Evolutionary conservation across 2,888 invertebrate species (phyloP), one percentile per base, ranked within the genome.

Genomic region (Lasioglossum lativentre): DNA sequence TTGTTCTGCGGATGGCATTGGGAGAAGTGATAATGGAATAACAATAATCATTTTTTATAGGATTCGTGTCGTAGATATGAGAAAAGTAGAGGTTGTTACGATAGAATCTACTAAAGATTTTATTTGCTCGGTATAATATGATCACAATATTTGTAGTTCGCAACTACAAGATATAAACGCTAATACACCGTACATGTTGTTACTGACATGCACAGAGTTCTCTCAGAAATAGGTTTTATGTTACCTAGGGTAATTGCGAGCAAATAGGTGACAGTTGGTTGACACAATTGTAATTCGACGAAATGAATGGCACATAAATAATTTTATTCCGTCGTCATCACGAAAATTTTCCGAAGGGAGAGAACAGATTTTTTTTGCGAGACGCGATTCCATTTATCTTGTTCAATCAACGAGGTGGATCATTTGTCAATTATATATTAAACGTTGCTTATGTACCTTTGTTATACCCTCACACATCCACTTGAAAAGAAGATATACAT

Each of bases 271-370:
- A 76, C 63, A 89, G 52, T 86, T 77, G 85, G 79, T 88, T 83
- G 83, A 88, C 82, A 87, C 82, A 87, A 93, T 93, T 93, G 84
- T 89, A 93, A 93, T 90, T 91, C 90, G 86, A 90, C 89, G 86
- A 89, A 86, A 86, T 92, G 91, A 94, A 95, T 95, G 94, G 95
- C 95, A 95, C 95, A 94, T 94, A 92, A 93, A 91, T 92, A 93
- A 92, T 91, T 92, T 89, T 91, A 92, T 91, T 83, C 77, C 89
- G 88, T 87, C 78, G 72, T 87, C 85, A 86, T 30, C 82, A 72
- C 85, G 86, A 83, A 84, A 83, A 38, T 78, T 88, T 88, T 68
- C 78, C 80, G 77, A 76, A 81, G 77, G 16, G 77, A 47, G 80
- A 76, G 72, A 75, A 80, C 66, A 75, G 83, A 75, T 42, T n/a